Evolutionary conservation across 2,797 vertebrate genomes (phyloP).

Genomic region (Salmo trutta): DNA sequence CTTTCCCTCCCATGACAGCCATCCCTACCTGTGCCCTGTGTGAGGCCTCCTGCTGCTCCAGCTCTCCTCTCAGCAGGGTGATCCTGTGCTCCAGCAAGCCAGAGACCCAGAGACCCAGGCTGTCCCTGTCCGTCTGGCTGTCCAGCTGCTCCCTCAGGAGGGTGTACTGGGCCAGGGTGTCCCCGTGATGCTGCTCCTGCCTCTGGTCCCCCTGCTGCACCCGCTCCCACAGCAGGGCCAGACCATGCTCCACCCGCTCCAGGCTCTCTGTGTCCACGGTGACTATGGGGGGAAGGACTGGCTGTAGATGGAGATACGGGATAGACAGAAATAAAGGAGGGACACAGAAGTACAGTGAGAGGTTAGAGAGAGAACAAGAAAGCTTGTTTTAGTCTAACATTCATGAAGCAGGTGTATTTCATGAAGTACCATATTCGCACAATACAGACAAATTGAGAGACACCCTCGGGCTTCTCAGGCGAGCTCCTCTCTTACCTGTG

Average conservation of each 20-base stretch:
- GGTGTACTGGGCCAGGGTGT: conserved; percentile 72
- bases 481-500: conserved; percentile 52
- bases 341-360: no score
- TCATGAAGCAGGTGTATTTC: background rate
- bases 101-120: conserved; percentile 72
- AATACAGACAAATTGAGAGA: background rate
- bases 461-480: background rate
- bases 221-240: conserved; percentile 75
- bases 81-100: conserved; percentile 72
- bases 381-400: background rate
- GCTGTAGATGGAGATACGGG: conserved; percentile 25
- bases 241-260: conserved; percentile 74
- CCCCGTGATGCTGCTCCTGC: conserved; percentile 66
- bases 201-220: conserved; percentile 70
- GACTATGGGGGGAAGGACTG: conserved; percentile 34
- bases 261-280: conserved; percentile 52
- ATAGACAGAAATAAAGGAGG: background rate
- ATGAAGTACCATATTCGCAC: background rate
- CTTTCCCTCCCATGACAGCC: background rate
- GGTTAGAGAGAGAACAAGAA: no score
- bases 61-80: conserved; percentile 53
- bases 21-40: background rate
- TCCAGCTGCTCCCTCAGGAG: conserved; percentile 78
- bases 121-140: conserved; percentile 72
- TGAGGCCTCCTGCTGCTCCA: conserved; percentile 40